These are phyloP conservation scores for Bombus turneri DNA, from an alignment of 1,140 invertebrate species.

Conservation along the genomic window DNA sequence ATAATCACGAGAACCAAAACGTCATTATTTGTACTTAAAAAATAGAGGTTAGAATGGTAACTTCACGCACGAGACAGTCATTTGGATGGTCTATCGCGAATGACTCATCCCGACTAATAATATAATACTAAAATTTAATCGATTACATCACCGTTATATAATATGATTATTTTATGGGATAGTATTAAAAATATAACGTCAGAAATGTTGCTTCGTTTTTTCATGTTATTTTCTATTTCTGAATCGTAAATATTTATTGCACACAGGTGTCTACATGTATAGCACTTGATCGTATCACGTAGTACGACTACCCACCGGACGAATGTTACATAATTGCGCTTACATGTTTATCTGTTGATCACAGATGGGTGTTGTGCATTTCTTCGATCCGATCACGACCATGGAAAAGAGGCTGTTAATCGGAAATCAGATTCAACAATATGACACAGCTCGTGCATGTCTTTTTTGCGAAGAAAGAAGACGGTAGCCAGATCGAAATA, in stretches of 20 bases:
- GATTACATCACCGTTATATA: conserved; percentile 40
- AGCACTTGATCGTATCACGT: background rate
- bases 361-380: background rate
- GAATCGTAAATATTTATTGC: background rate
- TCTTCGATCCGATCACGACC: background rate
- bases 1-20: background rate
- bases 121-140: conserved; percentile 35
- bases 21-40: background rate
- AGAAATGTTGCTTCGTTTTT: background rate
- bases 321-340: background rate
- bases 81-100: conserved; percentile 14
- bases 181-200: background rate
- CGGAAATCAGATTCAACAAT: conserved; percentile 29
- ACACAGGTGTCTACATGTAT: conserved; percentile 8
- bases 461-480: conserved; percentile 61
- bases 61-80: background rate
- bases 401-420: background rate
- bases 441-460: background rate
- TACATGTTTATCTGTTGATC: background rate
- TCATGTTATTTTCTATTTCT: background rate
- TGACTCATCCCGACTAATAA: conserved; percentile 30
- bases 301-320: background rate
- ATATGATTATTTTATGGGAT: background rate
- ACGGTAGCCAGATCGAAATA: conserved; percentile 74
- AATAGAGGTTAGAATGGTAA: background rate